phyloP scores from a whole-genome alignment of 2,888 invertebrate genomes.

The Cerastis rubricosa region DNA sequence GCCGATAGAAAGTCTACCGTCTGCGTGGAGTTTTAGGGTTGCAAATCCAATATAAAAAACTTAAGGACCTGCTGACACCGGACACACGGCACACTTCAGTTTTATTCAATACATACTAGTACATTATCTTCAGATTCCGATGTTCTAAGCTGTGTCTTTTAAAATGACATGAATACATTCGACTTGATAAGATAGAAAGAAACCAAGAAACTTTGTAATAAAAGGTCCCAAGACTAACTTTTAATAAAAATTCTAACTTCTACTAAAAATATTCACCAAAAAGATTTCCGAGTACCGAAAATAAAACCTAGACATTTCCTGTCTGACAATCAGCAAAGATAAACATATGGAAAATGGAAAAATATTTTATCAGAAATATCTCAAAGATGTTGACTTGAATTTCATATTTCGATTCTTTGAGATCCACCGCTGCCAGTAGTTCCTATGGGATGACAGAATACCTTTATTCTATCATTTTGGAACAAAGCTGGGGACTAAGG shows the following conservation, averaged over 20 bases:
- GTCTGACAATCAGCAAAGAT: slow-evolving; percentile 61
- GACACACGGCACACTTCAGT: too few relatives aligned
- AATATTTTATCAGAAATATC: slow-evolving; percentile 60
- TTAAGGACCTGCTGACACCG: too few relatives aligned
- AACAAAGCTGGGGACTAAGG: slow-evolving; percentile 41
- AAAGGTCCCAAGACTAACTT: background rate
- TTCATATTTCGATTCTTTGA: slow-evolving; percentile 64
- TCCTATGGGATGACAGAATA: slow-evolving; percentile 57
- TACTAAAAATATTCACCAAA: background rate
- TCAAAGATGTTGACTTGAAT: slow-evolving; percentile 64
- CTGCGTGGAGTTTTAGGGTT: too few relatives aligned
- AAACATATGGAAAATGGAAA: slow-evolving; percentile 62
- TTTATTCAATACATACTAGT: too few relatives aligned
- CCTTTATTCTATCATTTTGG: slow-evolving; percentile 56
- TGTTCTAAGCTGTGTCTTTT: background rate
- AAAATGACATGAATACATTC: background rate
- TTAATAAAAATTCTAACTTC: background rate
- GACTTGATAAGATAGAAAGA: background rate
- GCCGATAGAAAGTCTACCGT: too few relatives aligned
- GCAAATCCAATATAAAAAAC: too few relatives aligned
- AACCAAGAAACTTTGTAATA: background rate
- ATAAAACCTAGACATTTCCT: slow-evolving; percentile 45
- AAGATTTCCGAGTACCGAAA: slow-evolving; percentile 20
- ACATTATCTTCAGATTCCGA: too few relatives aligned
- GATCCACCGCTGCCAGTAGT: slow-evolving; percentile 31